A percentile compares a stretch with the other conserved stretches of the same genome.
phyloP scores from a whole-genome alignment of 64 coral and sea anemone genomes.

The Pachyseris speciosa region DNA sequence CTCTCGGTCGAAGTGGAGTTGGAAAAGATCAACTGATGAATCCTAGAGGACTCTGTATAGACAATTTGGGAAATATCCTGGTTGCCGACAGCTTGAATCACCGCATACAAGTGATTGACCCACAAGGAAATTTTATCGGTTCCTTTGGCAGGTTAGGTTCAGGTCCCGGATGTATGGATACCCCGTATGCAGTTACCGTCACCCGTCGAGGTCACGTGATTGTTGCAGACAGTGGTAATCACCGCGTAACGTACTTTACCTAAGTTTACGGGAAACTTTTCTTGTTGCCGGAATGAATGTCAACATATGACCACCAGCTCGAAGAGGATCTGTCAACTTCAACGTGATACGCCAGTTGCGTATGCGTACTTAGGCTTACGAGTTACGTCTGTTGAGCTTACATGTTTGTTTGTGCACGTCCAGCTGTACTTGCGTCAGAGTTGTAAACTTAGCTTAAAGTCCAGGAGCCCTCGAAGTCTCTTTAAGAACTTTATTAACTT shows the following conservation, averaged over 20 bases:
- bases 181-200: conserved; percentile 80
- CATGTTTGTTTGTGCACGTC: too few species aligned
- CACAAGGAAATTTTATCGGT: conserved; percentile 66
- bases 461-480: too few species aligned
- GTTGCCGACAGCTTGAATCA: conserved; percentile 84
- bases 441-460: too few species aligned
- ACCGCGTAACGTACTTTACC: conserved; percentile 51
- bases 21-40: conserved; percentile 75
- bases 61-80: conserved; percentile 72
- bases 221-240: conserved; percentile 86
- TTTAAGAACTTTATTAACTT: too few species aligned
- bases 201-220: conserved; percentile 79
- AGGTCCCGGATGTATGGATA: conserved; percentile 80
- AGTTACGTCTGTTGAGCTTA: too few species aligned
- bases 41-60: conserved; percentile 73
- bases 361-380: too few species aligned
- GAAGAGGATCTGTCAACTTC: too few species aligned
- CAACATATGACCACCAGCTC: too few species aligned
- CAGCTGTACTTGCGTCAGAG: too few species aligned
- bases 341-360: too few species aligned
- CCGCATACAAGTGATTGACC: conserved; percentile 82
- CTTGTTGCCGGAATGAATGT: too few species aligned
- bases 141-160: conserved; percentile 87
- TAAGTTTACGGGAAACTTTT: too few species aligned
- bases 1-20: conserved; percentile 64